Evolutionary conservation across 2,113 vertebrate species (phyloP), one percentile per base, ranked within the genome.

Genomic region (Oriolus oriolus): DNA sequence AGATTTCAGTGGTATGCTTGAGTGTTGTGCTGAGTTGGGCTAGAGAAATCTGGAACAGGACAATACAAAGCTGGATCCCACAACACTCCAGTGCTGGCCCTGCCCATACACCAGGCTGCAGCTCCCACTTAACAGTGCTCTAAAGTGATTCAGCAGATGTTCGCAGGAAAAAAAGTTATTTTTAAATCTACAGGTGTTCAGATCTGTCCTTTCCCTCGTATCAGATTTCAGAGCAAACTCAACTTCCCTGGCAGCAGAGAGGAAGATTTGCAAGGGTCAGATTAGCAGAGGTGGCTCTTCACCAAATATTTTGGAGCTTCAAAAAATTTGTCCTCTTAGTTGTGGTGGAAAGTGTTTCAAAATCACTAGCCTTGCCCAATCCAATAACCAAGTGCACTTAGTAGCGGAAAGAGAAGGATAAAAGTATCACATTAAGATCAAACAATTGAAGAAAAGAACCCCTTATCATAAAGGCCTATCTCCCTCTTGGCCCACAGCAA

Each of bases 141-240:
- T 28, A 7, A 68, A 71, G 41, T 41, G 28, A 30, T 86, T 79
- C 42, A 53, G 37, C 24, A 41, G 13, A 21, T 35, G 12, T 27
- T 73, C 1, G 0, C 16, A 31, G 22, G 20, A 2, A 22, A 9
- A 56, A 61, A 23, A 8, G 4, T 9, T 7, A 12, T 44, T 94
- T 84, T 70, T 31, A 63, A 84, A 84, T 52, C 50, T 56, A 35
- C 14, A 47, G 7, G 30, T 73, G 30, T 28, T 78, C 57, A 69
- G 17, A 20, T 47, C 19, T 56, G 44, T 31, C 10, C 64, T 75
- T 70, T 70, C 13, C 5, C 15, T 69, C 7, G 2, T 54, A 20
- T 84, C 18, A 56, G 30, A 39, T 20, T 42, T 87, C 8, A 16
- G 39, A 33, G 39, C 49, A 78, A 89, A 33, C 24, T 75, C 78